Base-by-base conservation (phyloP, 2,888 invertebrate genomes). In the Latrodectus elegans region DNA sequence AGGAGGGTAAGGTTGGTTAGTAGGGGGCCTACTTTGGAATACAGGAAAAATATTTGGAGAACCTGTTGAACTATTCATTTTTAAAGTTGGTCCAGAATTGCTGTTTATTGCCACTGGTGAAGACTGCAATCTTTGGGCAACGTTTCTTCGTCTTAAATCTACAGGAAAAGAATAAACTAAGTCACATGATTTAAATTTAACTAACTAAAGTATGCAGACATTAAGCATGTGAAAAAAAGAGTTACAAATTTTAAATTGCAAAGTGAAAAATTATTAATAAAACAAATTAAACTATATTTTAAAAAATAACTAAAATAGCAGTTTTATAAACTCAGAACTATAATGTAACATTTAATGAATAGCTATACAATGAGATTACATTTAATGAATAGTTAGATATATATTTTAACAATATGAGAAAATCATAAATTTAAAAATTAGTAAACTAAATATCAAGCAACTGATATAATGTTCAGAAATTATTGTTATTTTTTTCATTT, bases 1-100 rank as follows among this genome's bases (percentile, higher is more conserved):
- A 80, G 88, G 73, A 14, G 84, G 84, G 72, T 83, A 88, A 76
- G 80, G 80, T 75, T 78, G 75, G 79, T 88, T 88, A 84, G 88
- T 88, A 53, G 75, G 84, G 76, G 78, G 70, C 53, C 78, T 83
- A 70, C 79, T 83, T 64, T 78, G 60, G 51, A 75, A 80, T 11
- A 75, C 10, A 64, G 80, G 84, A 72, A 67, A 88, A 68, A 76
- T 77, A 73, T 73, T 72, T 51, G 84, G 84, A 75, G 70, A 49
- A 88, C 84, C 84, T 84, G 84, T 60, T 55, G 84, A 52, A 26
- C 51, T 80, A 49, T 80, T 84, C 14, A 84, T 53, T 22, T 79
- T 74, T 17, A 80, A 22, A 14, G 84, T 84, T 71, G 64, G 75
- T 15, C 79, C 67, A 73, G 76, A 55, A 68, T 74, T 38, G 17